Percentiles rank a stretch among this genome's conserved stretches.
These are phyloP conservation scores for Diogma glabrata DNA, from an alignment of 2,888 invertebrate species.

Conservation along the genomic window DNA sequence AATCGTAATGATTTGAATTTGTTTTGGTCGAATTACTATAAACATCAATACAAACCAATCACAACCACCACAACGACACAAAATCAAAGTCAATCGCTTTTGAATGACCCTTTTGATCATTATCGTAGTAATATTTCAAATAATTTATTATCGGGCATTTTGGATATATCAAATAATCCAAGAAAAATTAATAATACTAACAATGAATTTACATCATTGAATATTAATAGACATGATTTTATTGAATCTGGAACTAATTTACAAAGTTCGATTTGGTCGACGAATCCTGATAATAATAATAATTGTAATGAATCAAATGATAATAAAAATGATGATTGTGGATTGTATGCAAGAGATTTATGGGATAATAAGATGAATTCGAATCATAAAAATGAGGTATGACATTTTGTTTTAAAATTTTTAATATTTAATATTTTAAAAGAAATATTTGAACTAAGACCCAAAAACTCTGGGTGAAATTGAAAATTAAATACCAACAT, in stretches of 20 bases:
- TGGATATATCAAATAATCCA: slow-evolving; percentile 15
- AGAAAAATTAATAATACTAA: slow-evolving; percentile 16
- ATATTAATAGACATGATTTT: slow-evolving; percentile 14
- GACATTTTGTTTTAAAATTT: background rate
- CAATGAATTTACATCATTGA: slow-evolving; percentile 12
- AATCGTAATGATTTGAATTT: slow-evolving; percentile 9
- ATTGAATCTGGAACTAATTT: slow-evolving; percentile 38
- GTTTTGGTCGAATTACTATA: slow-evolving; percentile 29
- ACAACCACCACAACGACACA: too few species aligned
- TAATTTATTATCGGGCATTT: background rate
- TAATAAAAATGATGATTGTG: background rate
- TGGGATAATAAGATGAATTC: background rate
- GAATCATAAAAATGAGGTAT: slow-evolving; percentile 6
- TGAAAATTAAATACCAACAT: too few species aligned
- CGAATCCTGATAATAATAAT: slow-evolving; percentile 21
- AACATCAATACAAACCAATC: slow-evolving; percentile 22
- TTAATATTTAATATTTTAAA: background rate
- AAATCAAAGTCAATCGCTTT: too few species aligned
- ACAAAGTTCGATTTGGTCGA: slow-evolving; percentile 43
- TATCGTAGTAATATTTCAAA: background rate
- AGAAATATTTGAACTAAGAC: background rate
- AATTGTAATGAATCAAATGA: slow-evolving; percentile 16
- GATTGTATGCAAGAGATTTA: slow-evolving; percentile 4
- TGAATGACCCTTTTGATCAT: background rate
- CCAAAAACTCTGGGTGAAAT: too few species aligned